These are phyloP conservation scores for Magallana nippona DNA, from an alignment of 2,888 invertebrate species.

Conservation along the genomic window DNA sequence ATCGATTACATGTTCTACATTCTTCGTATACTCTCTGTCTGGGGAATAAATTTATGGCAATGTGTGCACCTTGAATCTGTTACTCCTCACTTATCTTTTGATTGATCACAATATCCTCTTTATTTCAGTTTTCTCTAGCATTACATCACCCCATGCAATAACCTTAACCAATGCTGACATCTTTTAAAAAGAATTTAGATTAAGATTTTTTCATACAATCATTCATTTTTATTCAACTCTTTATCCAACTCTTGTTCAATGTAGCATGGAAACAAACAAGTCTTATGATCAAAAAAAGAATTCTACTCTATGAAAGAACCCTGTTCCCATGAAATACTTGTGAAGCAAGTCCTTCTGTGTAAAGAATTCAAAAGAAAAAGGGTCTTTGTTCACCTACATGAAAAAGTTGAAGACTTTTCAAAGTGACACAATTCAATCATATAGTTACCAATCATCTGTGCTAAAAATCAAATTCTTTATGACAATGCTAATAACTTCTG, in stretches of 20 bases:
- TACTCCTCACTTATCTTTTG: conserved; percentile 14
- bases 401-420: not conserved
- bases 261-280: conserved; percentile 7
- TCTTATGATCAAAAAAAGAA: not conserved
- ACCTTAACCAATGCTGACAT: not conserved
- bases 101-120: conserved; percentile 21
- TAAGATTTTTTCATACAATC: conserved; percentile 25
- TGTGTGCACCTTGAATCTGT: conserved; percentile 18
- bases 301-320: not conserved
- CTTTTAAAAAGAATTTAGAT: not conserved
- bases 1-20: conserved; percentile 23
- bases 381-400: conserved; percentile 1
- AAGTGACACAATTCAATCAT: conserved; percentile 2
- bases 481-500: not conserved
- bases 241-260: not conserved
- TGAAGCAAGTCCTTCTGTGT: not conserved
- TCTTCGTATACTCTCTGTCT: conserved; percentile 11
- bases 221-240: conserved; percentile 6
- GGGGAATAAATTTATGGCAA: conserved; percentile 22
- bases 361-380: not conserved
- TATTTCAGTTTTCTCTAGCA: conserved; percentile 22
- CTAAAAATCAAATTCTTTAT: conserved; percentile 16
- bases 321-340: not conserved
- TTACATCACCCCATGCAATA: conserved; percentile 11
- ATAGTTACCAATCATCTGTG: not conserved